Conservation (phyloP, 2,888 invertebrate species). For the Platerodrilus igneus region DNA sequence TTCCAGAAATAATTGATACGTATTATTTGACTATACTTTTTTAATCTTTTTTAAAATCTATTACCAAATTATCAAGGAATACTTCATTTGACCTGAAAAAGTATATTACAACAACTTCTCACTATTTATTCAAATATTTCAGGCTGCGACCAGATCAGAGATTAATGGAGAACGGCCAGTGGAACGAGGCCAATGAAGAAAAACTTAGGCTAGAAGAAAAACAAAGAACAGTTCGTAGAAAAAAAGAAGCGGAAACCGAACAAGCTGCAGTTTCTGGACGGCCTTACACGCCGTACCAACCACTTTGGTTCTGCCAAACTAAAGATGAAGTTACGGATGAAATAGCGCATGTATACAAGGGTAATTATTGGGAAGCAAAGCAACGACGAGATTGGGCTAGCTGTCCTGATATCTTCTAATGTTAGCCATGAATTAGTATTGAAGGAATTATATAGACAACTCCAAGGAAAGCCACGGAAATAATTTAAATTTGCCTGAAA, state of each 20-base stretch:
- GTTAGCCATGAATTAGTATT: too few species aligned
- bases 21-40: too few species aligned
- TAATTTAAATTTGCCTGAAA: too few species aligned
- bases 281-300: conserved; percentile 70
- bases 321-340: conserved; percentile 66
- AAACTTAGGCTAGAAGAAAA: conserved; percentile 91
- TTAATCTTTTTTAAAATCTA: too few species aligned
- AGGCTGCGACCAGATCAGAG: conserved; percentile 88
- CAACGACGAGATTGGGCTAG: conserved; percentile 78
- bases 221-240: conserved; percentile 76
- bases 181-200: conserved; percentile 87
- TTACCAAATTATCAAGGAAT: too few species aligned
- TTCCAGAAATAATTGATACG: too few species aligned
- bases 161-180: conserved; percentile 90
- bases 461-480: too few species aligned
- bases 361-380: conserved; percentile 93
- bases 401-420: conserved; percentile 87
- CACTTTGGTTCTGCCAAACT: conserved; percentile 86
- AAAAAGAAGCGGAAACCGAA: conserved; percentile 77
- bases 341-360: conserved; percentile 76
- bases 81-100: too few species aligned
- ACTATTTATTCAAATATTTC: conserved; percentile 7
- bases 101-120: neutral
- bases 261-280: conserved; percentile 54
- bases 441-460: too few species aligned